Base-by-base conservation (phyloP, 2,113 vertebrate species). In the Corynorhinus townsendii region DNA sequence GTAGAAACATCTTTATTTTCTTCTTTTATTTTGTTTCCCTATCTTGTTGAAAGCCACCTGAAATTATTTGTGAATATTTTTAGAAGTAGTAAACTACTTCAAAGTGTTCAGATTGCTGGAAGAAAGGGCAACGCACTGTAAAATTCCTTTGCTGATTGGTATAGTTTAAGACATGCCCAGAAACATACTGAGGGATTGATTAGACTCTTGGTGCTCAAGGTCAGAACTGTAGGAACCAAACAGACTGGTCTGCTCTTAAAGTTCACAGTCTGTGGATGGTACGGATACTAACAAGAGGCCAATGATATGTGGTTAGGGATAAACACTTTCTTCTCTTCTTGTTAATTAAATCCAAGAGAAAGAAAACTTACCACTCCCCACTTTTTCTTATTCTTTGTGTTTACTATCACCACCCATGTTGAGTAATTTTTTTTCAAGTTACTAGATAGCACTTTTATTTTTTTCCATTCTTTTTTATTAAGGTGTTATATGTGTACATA, bases 41-140 rank as follows among this genome's bases (percentile, higher is more conserved):
- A 49, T 45, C 4, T 83, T 77, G 83, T 52, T 10, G 20, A 84
- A 93, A 33, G 22, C 17, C 40, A 66, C n/a, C 33, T 96, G 54
- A 92, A 89, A 75, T 56, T 91, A 79, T 89, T 59, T 71, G 15
- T 85, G 38, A 93, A 76, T 90, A 64, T 72, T 81, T 95, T 40
- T 52, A 1, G 68, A 56, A 84, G 16, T 81, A 69, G 47, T 6
- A 72, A 64, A 75, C 71, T 40, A 43, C 11, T 24, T 75, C 14
- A 49, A 84, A 52, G 22, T 68, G 5, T 83, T 94, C 75, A 43
- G 33, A 28, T 35, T 84, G 28, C 19, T 73, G 33, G 33, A 89
- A 73, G 22, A 72, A 88, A 90, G 24, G 33, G 14, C 43, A 52
- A 38, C 4, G 33, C 14, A 45, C 33, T 45, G 19, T 72, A 76